Evolutionary conservation across 1,140 invertebrate species (phyloP).

Genomic region (Physella acuta): DNA sequence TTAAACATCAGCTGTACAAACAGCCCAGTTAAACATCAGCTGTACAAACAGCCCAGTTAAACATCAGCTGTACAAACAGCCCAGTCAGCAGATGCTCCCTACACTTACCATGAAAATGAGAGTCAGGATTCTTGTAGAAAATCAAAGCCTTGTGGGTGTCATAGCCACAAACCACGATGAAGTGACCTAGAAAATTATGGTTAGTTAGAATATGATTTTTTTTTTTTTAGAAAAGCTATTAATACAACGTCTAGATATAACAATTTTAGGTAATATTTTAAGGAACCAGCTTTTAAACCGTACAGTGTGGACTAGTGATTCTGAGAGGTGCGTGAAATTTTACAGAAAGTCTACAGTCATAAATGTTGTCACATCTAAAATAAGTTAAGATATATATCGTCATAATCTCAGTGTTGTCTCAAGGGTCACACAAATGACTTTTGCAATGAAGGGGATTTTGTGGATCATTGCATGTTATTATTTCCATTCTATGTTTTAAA

Average conservation of each 20-base stretch:
- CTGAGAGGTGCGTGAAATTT: background rate
- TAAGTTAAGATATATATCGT: no score
- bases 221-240: background rate
- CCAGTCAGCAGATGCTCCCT: no score
- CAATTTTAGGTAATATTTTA: background rate
- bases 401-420: no score
- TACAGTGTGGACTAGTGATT: background rate
- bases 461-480: no score
- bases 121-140: conserved; percentile 16
- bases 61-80: no score
- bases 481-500: no score
- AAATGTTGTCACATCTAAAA: background rate
- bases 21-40: no score
- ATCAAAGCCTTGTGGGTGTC: conserved; percentile 14
- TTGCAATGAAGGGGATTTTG: no score
- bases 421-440: no score
- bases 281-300: background rate
- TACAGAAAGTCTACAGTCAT: background rate
- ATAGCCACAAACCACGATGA: conserved; percentile 8
- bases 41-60: no score
- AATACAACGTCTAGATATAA: background rate
- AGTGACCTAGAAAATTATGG: conserved; percentile 1
- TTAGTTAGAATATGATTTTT: background rate
- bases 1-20: no score
- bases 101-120: conserved; percentile 1